Evolutionary conservation across 2,113 vertebrate genomes (phyloP).

Genomic region (Monopterus albus): DNA sequence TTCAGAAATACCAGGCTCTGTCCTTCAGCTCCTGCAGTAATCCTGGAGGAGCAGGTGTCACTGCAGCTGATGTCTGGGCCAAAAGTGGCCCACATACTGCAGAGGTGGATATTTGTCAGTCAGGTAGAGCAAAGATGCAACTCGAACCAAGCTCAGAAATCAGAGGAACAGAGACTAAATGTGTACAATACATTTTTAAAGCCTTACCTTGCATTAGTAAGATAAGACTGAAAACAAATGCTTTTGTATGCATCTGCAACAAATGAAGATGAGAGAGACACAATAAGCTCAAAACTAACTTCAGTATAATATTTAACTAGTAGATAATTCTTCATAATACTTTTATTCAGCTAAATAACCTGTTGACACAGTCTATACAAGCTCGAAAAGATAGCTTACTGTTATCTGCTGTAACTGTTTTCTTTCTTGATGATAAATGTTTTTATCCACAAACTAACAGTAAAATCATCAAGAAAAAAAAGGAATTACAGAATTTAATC

Average conservation of each 20-base stretch:
- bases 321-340: too few relatives aligned
- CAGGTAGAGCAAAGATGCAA: background rate
- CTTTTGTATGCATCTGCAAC: constrained; percentile 55
- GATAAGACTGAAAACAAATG: constrained; percentile 49
- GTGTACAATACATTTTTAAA: background rate
- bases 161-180: background rate
- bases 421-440: too few relatives aligned
- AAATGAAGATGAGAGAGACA: constrained; percentile 2
- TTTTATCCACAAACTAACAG: too few relatives aligned
- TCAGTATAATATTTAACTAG: too few relatives aligned
- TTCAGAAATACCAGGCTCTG: constrained; percentile 57
- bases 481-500: background rate
- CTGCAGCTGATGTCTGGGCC: background rate
- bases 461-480: background rate
- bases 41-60: constrained; percentile 35
- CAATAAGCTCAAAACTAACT: too few relatives aligned
- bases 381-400: too few relatives aligned
- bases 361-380: too few relatives aligned
- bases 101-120: constrained; percentile 21
- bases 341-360: too few relatives aligned
- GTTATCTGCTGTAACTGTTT: too few relatives aligned
- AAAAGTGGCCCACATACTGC: constrained; percentile 56
- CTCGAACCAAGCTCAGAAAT: background rate
- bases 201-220: constrained; percentile 70
- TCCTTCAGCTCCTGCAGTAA: constrained; percentile 51